Conservation (phyloP, 2,888 invertebrate species). For the Megaustenia siamemsis region DNA sequence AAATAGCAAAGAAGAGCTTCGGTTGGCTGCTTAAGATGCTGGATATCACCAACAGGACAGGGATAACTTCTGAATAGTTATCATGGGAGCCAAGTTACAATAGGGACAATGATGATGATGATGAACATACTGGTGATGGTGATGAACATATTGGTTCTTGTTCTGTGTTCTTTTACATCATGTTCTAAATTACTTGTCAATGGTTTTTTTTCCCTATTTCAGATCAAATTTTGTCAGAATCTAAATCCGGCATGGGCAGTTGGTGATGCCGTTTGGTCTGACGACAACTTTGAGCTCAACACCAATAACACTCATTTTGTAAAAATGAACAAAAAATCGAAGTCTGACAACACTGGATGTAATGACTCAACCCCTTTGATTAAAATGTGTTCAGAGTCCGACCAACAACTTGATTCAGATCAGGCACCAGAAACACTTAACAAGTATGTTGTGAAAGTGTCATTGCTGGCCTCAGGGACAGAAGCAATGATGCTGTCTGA, state of each 20-base stretch:
- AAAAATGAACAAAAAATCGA: constrained; percentile 14
- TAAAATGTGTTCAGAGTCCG: neutral
- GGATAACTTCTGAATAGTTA: no score
- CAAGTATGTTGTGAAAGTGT: constrained; percentile 27
- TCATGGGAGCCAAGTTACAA: no score
- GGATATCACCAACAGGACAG: no score
- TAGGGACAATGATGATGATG: no score
- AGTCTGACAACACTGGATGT: neutral
- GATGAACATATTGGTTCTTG: no score
- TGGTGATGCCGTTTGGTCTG: constrained; percentile 41
- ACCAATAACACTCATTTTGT: constrained; percentile 25
- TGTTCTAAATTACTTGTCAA: no score
- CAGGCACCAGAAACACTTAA: neutral
- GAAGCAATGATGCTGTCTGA: neutral
- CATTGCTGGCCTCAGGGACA: neutral
- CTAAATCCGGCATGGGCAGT: constrained; percentile 40
- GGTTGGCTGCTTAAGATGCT: no score
- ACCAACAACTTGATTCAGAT: neutral
- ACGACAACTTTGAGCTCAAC: constrained; percentile 47
- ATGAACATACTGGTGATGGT: no score
- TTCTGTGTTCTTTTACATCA: no score
- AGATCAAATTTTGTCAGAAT: constrained; percentile 48
- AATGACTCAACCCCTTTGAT: neutral
- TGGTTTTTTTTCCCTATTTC: neutral
- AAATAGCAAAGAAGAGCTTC: no score